A percentile compares a stretch with the other conserved stretches of the same genome.
These are phyloP conservation scores for Acleris emargana DNA, from an alignment of 2,888 invertebrate genomes.

Conservation along the genomic window DNA sequence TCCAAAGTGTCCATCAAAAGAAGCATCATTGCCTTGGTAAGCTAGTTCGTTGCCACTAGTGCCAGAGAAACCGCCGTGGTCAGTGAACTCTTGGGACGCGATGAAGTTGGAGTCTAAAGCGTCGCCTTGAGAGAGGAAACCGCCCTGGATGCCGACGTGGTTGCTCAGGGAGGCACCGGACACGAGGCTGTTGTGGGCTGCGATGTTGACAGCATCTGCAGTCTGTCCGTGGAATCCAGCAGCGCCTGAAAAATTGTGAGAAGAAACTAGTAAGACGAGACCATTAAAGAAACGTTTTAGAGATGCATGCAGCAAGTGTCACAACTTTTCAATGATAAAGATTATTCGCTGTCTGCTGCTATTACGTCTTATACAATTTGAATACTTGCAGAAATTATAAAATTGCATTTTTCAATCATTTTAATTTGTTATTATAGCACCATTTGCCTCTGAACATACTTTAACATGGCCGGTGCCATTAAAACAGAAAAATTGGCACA, in stretches of 20 bases:
- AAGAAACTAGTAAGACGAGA: neutral
- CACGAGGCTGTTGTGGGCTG: constrained; percentile 74
- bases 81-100: constrained; percentile 63
- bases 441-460: no score
- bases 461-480: no score
- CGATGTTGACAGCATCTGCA: constrained; percentile 75
- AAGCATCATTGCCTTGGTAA: constrained; percentile 48
- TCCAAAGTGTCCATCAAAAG: constrained; percentile 51
- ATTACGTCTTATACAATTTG: no score
- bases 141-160: constrained; percentile 73
- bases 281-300: no score
- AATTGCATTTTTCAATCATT: no score
- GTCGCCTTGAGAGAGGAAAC: constrained; percentile 63
- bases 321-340: no score
- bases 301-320: no score
- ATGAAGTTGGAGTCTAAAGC: constrained; percentile 71
- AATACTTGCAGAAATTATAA: no score
- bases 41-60: constrained; percentile 41
- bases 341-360: no score
- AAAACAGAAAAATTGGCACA: no score
- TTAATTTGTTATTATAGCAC: no score
- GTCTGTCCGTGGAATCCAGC: constrained; percentile 76
- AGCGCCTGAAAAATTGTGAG: constrained; percentile 60
- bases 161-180: constrained; percentile 76
- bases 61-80: constrained; percentile 13